These are phyloP conservation scores for Drosophila subpulchrella DNA, from an alignment of 1,140 invertebrate genomes.

Conservation along the genomic window DNA sequence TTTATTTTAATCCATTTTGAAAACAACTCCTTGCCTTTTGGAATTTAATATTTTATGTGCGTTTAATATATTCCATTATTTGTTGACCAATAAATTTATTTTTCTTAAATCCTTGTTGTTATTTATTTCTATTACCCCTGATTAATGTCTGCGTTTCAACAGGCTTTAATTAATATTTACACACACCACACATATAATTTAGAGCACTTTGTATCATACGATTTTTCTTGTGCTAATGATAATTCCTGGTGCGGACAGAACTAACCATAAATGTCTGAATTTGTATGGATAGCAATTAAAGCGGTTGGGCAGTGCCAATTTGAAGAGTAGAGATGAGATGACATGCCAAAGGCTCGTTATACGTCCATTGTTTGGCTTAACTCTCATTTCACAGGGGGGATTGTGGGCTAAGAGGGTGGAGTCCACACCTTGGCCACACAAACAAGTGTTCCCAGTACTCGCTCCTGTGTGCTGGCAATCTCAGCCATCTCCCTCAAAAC, in stretches of 20 bases:
- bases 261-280: constrained; percentile 37
- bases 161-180: constrained; percentile 30
- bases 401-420: constrained; percentile 2
- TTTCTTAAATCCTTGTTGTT: not conserved
- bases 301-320: constrained; percentile 42
- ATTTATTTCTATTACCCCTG: constrained; percentile 7
- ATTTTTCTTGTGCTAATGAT: constrained; percentile 41
- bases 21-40: no score
- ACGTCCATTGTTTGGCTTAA: constrained; percentile 48
- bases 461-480: constrained; percentile 36
- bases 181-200: constrained; percentile 52
- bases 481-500: constrained; percentile 57
- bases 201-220: constrained; percentile 13
- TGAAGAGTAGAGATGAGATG: constrained; percentile 40
- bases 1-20: no score
- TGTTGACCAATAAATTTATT: not conserved
- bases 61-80: not conserved
- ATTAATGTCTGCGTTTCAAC: constrained; percentile 1
- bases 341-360: constrained; percentile 73
- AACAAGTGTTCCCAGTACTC: constrained; percentile 23
- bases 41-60: not conserved
- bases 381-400: constrained; percentile 6
- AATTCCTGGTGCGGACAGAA: constrained; percentile 11
- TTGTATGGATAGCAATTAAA: constrained; percentile 64
- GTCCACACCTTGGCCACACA: constrained; percentile 28